Evolutionary conservation across 1,140 invertebrate species (phyloP).

Genomic region (Ectropis grisescens): DNA sequence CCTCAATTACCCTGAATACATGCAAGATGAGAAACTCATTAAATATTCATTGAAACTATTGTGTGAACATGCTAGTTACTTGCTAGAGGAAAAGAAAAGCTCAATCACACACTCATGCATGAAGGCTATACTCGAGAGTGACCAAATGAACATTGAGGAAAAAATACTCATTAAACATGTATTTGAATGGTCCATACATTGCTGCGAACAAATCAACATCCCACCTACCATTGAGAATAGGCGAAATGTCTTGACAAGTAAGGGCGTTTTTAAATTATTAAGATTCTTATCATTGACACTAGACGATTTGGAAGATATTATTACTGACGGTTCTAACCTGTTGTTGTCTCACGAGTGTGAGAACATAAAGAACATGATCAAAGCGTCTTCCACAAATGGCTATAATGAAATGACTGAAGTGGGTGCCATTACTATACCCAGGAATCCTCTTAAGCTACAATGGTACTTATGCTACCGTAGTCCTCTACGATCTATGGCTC

Average conservation of each 20-base stretch:
- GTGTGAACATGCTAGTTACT: conserved; percentile 56
- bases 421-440: conserved; percentile 13
- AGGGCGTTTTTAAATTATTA: conserved; percentile 41
- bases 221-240: conserved; percentile 41
- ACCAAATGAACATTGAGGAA: conserved; percentile 60
- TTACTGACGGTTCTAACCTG: conserved; percentile 27
- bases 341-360: conserved; percentile 26
- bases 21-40: conserved; percentile 60
- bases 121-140: conserved; percentile 52
- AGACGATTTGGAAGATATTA: conserved; percentile 41
- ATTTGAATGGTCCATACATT: conserved; percentile 64
- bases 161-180: conserved; percentile 60
- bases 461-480: conserved; percentile 51
- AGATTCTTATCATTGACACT: conserved; percentile 40
- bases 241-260: conserved; percentile 46
- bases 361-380: conserved; percentile 22
- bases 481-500: conserved; percentile 46
- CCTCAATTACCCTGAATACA: conserved; percentile 69
- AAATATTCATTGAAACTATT: conserved; percentile 60
- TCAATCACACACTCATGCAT: conserved; percentile 58
- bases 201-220: conserved; percentile 55
- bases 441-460: conserved; percentile 39
- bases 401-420: conserved; percentile 8
- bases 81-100: conserved; percentile 58
- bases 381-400: conserved; percentile 6